Evolutionary conservation across 2,113 vertebrate genomes (phyloP).

Genomic region (Nymphicus hollandicus): DNA sequence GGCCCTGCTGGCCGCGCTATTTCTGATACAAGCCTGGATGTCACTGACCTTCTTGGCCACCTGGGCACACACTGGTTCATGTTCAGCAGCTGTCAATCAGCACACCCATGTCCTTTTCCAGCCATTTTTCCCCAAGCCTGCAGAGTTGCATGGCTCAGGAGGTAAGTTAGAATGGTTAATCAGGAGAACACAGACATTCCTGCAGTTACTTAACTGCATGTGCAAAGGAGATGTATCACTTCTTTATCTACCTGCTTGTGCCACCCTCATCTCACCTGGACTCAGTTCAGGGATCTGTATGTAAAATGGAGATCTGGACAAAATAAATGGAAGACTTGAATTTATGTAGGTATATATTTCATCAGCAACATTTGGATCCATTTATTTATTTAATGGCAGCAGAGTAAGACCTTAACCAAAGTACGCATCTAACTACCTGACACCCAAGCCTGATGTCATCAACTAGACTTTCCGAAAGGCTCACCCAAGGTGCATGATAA

Average conservation of each 20-base stretch:
- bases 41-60: background rate
- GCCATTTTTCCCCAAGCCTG: background rate
- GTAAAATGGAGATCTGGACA: background rate
- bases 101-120: background rate
- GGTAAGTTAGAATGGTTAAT: background rate
- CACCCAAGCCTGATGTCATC: background rate
- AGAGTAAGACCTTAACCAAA: background rate
- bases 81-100: background rate
- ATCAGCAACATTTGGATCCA: background rate
- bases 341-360: background rate
- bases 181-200: background rate
- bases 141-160: background rate
- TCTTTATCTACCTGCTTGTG: background rate
- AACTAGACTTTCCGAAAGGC: background rate
- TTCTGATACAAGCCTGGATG: background rate
- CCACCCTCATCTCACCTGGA: background rate
- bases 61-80: background rate
- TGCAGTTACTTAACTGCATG: background rate
- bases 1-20: background rate
- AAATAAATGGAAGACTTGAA: background rate
- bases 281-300: background rate
- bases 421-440: background rate
- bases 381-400: background rate
- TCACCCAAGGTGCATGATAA: background rate
- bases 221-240: background rate